Base-by-base conservation (phyloP, 92 coral and sea anemone genomes). In the Blastomussa wellsi region DNA sequence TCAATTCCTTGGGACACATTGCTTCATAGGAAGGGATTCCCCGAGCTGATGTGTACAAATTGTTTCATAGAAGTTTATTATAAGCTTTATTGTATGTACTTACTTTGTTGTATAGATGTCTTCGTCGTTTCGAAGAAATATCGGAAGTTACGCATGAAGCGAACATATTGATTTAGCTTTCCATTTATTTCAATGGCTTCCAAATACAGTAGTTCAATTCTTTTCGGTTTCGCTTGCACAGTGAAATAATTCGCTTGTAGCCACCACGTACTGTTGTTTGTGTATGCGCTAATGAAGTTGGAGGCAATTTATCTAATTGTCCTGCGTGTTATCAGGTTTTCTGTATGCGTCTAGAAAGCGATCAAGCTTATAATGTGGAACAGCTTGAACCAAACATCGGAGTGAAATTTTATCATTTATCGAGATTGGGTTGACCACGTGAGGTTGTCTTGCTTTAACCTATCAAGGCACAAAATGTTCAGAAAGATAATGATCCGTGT, bases 171-270 rank as follows among this genome's bases (percentile, higher is more conserved):
- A 44, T 44, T 57, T 26, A 57, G 24, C 22, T 57, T 57, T 57
- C 65, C 68, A 26, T 33, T 26, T 35, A 29, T 35, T 24, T 57
- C 1, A 60, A n/a, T 6, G 66, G 66, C 16, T 62, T 26, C 49
- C 49, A 3, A 44, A 44, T 44, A 41, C 44, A 44, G 49, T n/a
- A n/a, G 11, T 44, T 8, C 68, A 9, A 62, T 28, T 26, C 39
- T 26, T 77, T 77, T 77, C 81, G 48, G 33, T 77, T 77, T 77
- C 51, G 42, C 2, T 55, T 55, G 55, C 14, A 2, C 41, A 37
- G 17, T 51, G 7, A 74, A 74, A n/a, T 73, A 16, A n/a, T 22
- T 24, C 16, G 33, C 7, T 12, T 31, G 2, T 19, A 62, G 44
- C 3, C 42, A 42, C n/a, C n/a, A n/a, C n/a, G n/a, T n/a, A n/a